Evolutionary conservation across 2,113 vertebrate species (phyloP).

Genomic region (Pithys albifrons): DNA sequence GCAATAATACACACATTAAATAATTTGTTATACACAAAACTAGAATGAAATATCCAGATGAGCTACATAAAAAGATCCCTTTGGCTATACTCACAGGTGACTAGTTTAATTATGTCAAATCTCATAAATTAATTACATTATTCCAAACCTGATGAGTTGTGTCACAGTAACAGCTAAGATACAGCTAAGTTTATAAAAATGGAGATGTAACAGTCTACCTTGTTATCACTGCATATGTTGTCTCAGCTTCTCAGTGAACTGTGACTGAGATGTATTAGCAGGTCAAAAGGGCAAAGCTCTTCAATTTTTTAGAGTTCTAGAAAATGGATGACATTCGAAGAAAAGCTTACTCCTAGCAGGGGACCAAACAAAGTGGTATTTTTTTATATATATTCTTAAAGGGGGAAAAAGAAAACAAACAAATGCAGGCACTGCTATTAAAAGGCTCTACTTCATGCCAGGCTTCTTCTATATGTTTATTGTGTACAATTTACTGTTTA

Average conservation of each 20-base stretch:
- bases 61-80: neutral
- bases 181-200: slow-evolving; percentile 1
- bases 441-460: slow-evolving; percentile 32
- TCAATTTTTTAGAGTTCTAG: slow-evolving; percentile 62
- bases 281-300: slow-evolving; percentile 58
- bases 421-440: slow-evolving; percentile 25
- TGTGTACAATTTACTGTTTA: slow-evolving; percentile 50
- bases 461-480: slow-evolving; percentile 44
- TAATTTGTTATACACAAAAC: neutral
- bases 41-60: neutral
- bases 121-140: slow-evolving; percentile 25
- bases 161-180: slow-evolving; percentile 2
- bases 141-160: slow-evolving; percentile 24
- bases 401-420: slow-evolving; percentile 13
- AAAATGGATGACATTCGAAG: slow-evolving; percentile 64
- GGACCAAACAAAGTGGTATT: slow-evolving; percentile 13
- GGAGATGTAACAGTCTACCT: slow-evolving; percentile 1
- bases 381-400: neutral
- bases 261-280: slow-evolving; percentile 55
- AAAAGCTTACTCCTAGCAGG: slow-evolving; percentile 53
- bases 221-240: slow-evolving; percentile 38
- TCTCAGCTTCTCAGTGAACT: slow-evolving; percentile 38
- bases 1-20: neutral
- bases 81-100: neutral
- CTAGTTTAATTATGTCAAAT: slow-evolving; percentile 4